These are phyloP conservation scores for Drosophila equinoxialis DNA, from an alignment of 1,140 invertebrate species.

Conservation along the genomic window DNA sequence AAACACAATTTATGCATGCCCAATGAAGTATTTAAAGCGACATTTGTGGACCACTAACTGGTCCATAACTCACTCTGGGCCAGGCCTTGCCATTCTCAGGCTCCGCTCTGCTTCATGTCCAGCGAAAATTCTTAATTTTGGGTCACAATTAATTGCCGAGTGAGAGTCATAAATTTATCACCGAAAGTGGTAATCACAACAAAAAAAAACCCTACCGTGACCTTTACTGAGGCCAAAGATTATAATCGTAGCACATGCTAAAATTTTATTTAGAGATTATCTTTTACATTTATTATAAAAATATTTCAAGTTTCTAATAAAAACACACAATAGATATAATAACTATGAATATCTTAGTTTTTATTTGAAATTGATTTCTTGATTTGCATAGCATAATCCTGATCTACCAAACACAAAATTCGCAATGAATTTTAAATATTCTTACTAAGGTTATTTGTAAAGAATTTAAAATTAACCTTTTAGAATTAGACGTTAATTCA, in stretches of 20 bases:
- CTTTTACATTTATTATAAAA: not conserved
- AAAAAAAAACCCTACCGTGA: slow-evolving; percentile 52
- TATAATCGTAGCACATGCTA: slow-evolving; percentile 8
- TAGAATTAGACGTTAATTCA: no score
- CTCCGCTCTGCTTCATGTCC: slow-evolving; percentile 15
- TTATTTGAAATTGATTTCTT: no score
- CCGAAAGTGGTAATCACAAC: slow-evolving; percentile 66
- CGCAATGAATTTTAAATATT: no score
- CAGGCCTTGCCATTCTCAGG: slow-evolving; percentile 37
- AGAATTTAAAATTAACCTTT: no score
- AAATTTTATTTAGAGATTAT: slow-evolving; percentile 2
- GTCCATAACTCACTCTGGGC: slow-evolving; percentile 49
- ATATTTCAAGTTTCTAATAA: not conserved
- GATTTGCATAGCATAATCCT: no score
- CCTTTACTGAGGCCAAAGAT: slow-evolving; percentile 11
- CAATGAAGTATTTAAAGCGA: slow-evolving; percentile 69
- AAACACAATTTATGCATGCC: slow-evolving; percentile 49
- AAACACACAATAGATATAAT: no score
- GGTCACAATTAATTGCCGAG: slow-evolving; percentile 78
- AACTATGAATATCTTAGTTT: no score
- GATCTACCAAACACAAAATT: no score
- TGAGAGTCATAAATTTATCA: slow-evolving; percentile 70
- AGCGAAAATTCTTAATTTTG: slow-evolving; percentile 70
- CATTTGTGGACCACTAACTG: slow-evolving; percentile 50
- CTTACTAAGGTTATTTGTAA: no score